phyloP scores from a whole-genome alignment of 2,888 invertebrate species.

The Coenonympha arcania region DNA sequence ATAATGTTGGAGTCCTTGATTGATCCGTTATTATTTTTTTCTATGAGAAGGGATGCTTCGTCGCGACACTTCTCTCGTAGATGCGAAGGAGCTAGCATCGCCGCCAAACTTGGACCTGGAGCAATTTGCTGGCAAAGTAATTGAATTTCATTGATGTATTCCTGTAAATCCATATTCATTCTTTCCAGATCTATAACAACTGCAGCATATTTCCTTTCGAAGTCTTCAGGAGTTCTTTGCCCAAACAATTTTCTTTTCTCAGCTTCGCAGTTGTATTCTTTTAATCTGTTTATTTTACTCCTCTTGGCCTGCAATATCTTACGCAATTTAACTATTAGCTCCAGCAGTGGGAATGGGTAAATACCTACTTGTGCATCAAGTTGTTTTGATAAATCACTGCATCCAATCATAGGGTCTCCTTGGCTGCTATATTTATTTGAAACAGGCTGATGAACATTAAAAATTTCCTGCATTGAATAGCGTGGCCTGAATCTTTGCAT shows the following conservation, averaged over 20 bases:
- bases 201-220: constrained; percentile 91
- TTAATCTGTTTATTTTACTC: constrained; percentile 83
- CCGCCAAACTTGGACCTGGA: constrained; percentile 87
- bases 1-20: constrained; percentile 78
- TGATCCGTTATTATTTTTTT: constrained; percentile 78
- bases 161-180: constrained; percentile 90
- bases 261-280: constrained; percentile 91
- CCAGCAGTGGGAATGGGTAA: constrained; percentile 88
- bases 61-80: constrained; percentile 89
- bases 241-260: constrained; percentile 89
- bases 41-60: constrained; percentile 86
- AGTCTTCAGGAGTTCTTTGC: constrained; percentile 86
- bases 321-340: constrained; percentile 88
- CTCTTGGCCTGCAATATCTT: constrained; percentile 89
- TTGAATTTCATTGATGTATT: constrained; percentile 89
- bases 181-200: constrained; percentile 91
- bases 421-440: constrained; percentile 60
- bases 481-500: constrained; percentile 85
- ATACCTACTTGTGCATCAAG: constrained; percentile 78
- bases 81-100: constrained; percentile 91
- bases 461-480: constrained; percentile 74
- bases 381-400: constrained; percentile 58
- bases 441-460: constrained; percentile 58
- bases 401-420: constrained; percentile 82
- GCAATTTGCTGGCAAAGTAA: constrained; percentile 88